phyloP scores from a whole-genome alignment of 2,113 vertebrate species.

The Meriones unguiculatus region DNA sequence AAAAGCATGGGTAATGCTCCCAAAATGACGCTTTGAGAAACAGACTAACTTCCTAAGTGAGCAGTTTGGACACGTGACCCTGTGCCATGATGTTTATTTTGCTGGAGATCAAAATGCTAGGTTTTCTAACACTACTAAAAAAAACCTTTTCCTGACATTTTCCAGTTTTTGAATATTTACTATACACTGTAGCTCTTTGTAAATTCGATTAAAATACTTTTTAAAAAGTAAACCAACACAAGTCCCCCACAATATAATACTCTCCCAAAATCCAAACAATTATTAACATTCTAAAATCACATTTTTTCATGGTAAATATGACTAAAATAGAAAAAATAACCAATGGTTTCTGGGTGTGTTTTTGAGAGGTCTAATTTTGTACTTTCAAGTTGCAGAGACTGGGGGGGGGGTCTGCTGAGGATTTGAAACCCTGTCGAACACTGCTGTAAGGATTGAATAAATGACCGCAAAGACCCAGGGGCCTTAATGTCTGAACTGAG shows the following conservation, averaged over 20 bases:
- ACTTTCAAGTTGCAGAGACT: not conserved
- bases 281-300: not conserved
- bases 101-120: not conserved
- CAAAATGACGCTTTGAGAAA: constrained; percentile 15
- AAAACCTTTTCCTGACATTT: constrained; percentile 18
- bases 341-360: constrained; percentile 12
- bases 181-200: constrained; percentile 20
- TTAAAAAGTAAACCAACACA: not conserved
- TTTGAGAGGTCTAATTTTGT: constrained; percentile 45
- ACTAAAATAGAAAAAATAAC: constrained; percentile 36
- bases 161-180: constrained; percentile 32
- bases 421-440: not conserved
- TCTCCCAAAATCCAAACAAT: not conserved
- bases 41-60: not conserved
- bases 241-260: not conserved
- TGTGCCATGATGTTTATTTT: not conserved
- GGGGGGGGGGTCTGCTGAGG: not conserved
- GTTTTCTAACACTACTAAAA: not conserved
- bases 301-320: constrained; percentile 30
- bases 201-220: constrained; percentile 19
- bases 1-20: not conserved
- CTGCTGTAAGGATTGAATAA: not conserved
- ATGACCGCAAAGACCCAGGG: not conserved
- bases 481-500: not conserved
- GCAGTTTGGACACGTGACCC: not conserved